These are phyloP conservation scores for Tyrannus savana DNA, from an alignment of 2,113 vertebrate genomes.

Conservation along the genomic window DNA sequence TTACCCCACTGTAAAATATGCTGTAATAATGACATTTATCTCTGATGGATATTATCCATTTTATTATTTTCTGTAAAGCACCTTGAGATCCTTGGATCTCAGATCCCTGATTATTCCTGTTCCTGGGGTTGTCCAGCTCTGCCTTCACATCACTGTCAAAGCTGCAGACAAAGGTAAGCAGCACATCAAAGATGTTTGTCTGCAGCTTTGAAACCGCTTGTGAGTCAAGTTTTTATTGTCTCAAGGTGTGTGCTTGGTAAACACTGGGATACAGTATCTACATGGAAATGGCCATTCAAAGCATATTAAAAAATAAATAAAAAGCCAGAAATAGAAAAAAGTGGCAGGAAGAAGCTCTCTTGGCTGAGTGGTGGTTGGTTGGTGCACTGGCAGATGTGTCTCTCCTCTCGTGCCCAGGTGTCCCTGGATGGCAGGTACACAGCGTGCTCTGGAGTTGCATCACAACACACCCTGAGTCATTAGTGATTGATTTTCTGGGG, in stretches of 20 bases:
- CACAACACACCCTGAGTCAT: background rate
- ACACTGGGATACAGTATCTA: background rate
- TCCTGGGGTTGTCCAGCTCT: background rate
- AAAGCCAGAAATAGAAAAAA: background rate
- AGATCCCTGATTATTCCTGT: background rate
- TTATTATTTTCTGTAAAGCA: background rate
- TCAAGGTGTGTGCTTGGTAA: background rate
- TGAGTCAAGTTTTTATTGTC: background rate
- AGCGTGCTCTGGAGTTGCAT: background rate
- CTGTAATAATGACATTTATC: background rate
- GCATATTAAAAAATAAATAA: background rate
- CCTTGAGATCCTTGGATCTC: background rate
- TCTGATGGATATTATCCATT: background rate
- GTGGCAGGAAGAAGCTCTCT: background rate
- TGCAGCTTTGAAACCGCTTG: background rate
- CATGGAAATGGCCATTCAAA: background rate
- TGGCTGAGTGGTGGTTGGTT: background rate
- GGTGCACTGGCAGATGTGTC: background rate
- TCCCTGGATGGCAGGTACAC: background rate
- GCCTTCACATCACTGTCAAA: background rate
- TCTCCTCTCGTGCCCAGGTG: constrained; percentile 9
- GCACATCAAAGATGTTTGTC: background rate
- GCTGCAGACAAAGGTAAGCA: background rate
- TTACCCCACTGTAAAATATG: background rate
- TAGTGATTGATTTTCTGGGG: constrained; percentile 5